Evolutionary conservation across 35 echinoderm and acorn worm genomes (phyloP), one percentile per base, ranked within the genome.

Genomic region (Heliocidaris tuberculata): DNA sequence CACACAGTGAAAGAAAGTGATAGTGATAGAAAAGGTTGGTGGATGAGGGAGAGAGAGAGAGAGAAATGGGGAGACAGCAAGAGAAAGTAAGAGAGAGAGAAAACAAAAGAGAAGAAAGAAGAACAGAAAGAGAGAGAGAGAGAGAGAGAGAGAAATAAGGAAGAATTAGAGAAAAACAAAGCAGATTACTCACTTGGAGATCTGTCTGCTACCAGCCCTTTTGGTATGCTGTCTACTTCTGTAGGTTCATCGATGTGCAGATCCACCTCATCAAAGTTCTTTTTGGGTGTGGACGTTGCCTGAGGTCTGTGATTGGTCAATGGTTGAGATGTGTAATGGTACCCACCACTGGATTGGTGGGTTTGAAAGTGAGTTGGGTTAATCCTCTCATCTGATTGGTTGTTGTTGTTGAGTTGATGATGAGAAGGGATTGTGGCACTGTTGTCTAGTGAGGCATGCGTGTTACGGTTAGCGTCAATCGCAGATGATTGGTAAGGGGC

Each of bases 211-310:
- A 95, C 94, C 48, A 88, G 32, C 60, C 94, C 96, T 49, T 92
- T 85, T 60, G 60, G 86, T 60, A 94, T 95, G 48, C 93, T 50
- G 19, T 94, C 70, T 48, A 93, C 94, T 24, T 95, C 50, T 35
- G 92, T 94, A 30, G 95, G 93, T 78, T 96, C 96, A 49, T 94
- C 96, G 50, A 95, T 97, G 86, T 96, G 96, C 90, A 95, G 61
- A 94, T 95, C 93, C 31, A 95, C 59, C 24, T 95, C 93, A 65
- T 88, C 59, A 86, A 56, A 48, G 16, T 47, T 56, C 93, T 90
- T 94, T 56, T 48, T 91, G 31, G 86, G 49, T 50, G 27, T 90
- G 48, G 86, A 91, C 42, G 94, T 95, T 31, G 94, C 94, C 94
- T 94, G 70, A 17, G 94, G 71, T 48, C 71, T 91, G 94, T 92